phyloP scores from a whole-genome alignment of 2,888 invertebrate species.

The Iselma pallidipennis region DNA sequence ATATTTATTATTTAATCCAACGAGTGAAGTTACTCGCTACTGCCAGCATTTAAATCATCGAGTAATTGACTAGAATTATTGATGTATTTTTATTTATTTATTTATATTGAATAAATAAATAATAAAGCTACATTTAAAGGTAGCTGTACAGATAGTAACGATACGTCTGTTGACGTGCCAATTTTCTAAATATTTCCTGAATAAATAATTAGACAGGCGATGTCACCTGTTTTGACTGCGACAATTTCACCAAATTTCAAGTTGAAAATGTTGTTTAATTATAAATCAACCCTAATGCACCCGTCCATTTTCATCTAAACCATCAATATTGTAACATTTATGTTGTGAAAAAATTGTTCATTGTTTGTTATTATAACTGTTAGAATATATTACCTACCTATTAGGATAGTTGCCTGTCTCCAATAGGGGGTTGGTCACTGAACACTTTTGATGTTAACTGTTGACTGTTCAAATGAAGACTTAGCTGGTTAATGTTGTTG shows the following conservation, averaged over 20 bases:
- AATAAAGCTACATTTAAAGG: background rate
- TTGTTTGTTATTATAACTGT: background rate
- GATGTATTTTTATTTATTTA: background rate
- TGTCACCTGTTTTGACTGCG: conserved; percentile 33
- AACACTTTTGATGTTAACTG: conserved; percentile 16
- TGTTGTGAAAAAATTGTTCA: background rate
- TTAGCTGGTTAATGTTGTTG: conserved; percentile 7
- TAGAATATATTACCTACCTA: background rate
- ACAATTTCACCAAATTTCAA: conserved; percentile 27
- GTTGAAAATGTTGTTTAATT: conserved; percentile 32
- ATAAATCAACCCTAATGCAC: conserved; percentile 37
- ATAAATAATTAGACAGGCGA: conserved; percentile 36
- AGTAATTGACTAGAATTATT: background rate
- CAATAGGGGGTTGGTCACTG: background rate
- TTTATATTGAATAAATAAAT: background rate
- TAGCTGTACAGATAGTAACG: conserved; percentile 1
- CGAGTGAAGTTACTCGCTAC: conserved; percentile 5
- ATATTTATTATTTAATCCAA: background rate
- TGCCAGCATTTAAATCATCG: conserved; percentile 19
- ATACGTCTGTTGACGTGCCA: conserved; percentile 28
- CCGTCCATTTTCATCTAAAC: conserved; percentile 33
- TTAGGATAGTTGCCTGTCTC: background rate
- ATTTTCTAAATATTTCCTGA: conserved; percentile 32
- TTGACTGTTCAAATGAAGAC: conserved; percentile 19
- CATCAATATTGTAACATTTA: background rate